Percentiles rank a stretch among this genome's conserved stretches.
phyloP scores from a whole-genome alignment of 1,140 invertebrate genomes.

The Ephestia elutella region DNA sequence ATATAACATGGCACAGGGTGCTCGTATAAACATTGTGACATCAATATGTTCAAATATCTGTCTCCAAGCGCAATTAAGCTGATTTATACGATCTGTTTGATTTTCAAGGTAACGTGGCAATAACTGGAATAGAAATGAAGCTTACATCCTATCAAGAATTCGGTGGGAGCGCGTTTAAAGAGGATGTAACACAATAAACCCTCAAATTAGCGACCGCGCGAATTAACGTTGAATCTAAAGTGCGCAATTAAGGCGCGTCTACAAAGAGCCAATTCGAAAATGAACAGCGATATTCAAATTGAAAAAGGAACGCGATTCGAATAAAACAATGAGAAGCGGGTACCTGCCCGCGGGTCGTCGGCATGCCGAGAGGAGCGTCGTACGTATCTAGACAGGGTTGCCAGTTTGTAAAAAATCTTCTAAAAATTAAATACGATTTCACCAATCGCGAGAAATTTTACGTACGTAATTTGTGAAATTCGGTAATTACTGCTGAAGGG shows the following conservation, averaged over 20 bases:
- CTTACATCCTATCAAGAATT: constrained; percentile 50
- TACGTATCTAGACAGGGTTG: constrained; percentile 37
- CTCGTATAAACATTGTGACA: constrained; percentile 19
- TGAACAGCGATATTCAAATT: constrained; percentile 71
- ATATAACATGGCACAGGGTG: constrained; percentile 37
- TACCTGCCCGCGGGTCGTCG: constrained; percentile 39
- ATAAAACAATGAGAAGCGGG: constrained; percentile 57
- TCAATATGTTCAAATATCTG: constrained; percentile 32
- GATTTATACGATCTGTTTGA: constrained; percentile 22
- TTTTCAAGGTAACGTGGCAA: constrained; percentile 18
- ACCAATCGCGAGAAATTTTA: background rate
- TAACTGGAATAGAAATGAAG: constrained; percentile 23
- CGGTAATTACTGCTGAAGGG: no score
- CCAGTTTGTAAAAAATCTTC: background rate
- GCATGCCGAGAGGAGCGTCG: constrained; percentile 33
- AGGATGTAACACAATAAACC: constrained; percentile 65
- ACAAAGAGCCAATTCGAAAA: constrained; percentile 68
- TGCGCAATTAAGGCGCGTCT: constrained; percentile 64
- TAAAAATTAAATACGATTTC: background rate
- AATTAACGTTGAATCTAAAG: constrained; percentile 70
- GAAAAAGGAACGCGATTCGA: constrained; percentile 64
- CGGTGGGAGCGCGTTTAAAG: constrained; percentile 50
- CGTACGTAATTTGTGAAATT: no score
- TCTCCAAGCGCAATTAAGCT: constrained; percentile 28
- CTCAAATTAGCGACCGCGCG: constrained; percentile 66